Conservation (phyloP, 1,140 invertebrate genomes). For the Calosoma granatense region DNA sequence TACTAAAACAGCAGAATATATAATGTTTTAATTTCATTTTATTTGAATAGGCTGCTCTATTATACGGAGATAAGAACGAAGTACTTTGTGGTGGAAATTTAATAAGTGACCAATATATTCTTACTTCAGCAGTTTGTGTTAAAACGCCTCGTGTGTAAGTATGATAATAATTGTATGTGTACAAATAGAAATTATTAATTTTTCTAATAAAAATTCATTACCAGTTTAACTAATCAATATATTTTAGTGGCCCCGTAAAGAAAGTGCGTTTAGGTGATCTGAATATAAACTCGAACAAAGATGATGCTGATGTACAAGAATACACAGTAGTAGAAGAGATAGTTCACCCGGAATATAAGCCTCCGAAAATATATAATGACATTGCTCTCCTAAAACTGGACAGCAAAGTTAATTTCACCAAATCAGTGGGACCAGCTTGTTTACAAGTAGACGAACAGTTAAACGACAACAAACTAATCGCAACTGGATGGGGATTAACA, state of each 20-base stretch:
- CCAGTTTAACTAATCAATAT: too few relatives aligned
- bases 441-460: slow-evolving; percentile 44
- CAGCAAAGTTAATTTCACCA: slow-evolving; percentile 51
- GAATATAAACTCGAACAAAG: slow-evolving; percentile 31
- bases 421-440: slow-evolving; percentile 71
- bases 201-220: too few relatives aligned
- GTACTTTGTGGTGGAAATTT: too few relatives aligned
- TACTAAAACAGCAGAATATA: too few relatives aligned
- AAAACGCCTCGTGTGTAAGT: too few relatives aligned
- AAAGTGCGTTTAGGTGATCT: slow-evolving; percentile 21
- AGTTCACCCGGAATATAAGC: slow-evolving; percentile 38
- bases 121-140: too few relatives aligned
- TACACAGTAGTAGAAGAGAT: slow-evolving; percentile 33
- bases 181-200: too few relatives aligned
- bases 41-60: too few relatives aligned
- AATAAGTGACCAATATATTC: too few relatives aligned
- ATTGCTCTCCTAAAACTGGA: slow-evolving; percentile 64
- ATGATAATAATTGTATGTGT: too few relatives aligned
- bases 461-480: slow-evolving; percentile 49
- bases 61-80: too few relatives aligned
- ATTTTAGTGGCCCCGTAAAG: slow-evolving; percentile 20
- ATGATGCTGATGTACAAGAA: slow-evolving; percentile 32
- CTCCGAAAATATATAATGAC: slow-evolving; percentile 47
- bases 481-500: slow-evolving; percentile 39
- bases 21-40: too few relatives aligned